Percentiles rank a stretch among this genome's conserved stretches.
Evolutionary conservation across 2,797 vertebrate species (phyloP).

Genomic region (Gallirallus australis): DNA sequence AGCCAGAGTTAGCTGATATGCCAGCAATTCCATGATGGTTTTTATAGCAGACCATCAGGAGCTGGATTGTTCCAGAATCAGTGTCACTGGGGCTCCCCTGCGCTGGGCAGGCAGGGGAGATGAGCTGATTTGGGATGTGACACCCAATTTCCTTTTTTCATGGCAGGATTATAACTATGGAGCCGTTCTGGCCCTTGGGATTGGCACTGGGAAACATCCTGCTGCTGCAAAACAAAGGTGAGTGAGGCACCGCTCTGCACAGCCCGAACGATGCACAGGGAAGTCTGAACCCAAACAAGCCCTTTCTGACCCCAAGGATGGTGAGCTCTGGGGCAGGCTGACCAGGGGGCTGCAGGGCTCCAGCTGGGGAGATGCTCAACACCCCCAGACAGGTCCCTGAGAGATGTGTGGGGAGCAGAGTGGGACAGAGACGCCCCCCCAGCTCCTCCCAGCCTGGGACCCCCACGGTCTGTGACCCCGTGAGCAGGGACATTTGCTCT

Average conservation of each 20-base stretch:
- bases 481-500: accelerated
- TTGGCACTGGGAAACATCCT: too few species aligned
- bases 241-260: background rate
- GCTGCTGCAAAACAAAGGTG: accelerated
- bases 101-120: background rate
- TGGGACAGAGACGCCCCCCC: background rate
- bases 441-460: background rate
- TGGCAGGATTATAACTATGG: accelerated
- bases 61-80: background rate
- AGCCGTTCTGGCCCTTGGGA: background rate
- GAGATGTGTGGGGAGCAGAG: background rate
- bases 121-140: background rate
- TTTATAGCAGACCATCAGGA: accelerated
- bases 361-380: background rate
- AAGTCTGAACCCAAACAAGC: background rate
- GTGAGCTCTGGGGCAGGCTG: background rate
- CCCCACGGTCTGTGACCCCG: background rate
- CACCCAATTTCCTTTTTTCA: accelerated
- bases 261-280: accelerated
- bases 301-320: accelerated
- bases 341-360: background rate
- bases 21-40: background rate
- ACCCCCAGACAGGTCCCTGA: background rate
- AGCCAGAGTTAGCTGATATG: accelerated
- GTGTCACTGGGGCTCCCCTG: background rate